Conservation (phyloP, 2,888 invertebrate species). For the Macrosoma leucophasiata region DNA sequence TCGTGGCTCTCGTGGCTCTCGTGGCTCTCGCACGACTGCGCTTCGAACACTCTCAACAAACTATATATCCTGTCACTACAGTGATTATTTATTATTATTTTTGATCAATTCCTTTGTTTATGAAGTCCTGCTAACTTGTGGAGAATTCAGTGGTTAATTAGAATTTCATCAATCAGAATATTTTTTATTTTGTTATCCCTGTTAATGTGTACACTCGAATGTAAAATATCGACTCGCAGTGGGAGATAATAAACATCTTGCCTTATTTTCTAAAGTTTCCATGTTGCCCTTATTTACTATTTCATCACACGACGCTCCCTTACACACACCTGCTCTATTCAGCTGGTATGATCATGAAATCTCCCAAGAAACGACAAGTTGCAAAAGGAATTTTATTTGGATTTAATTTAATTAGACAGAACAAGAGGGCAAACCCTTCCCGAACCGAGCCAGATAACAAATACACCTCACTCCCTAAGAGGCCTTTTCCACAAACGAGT, state of each 20-base stretch:
- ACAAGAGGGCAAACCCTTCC: conserved; percentile 49
- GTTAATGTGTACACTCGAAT: conserved; percentile 57
- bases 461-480: too few relatives aligned
- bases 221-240: conserved; percentile 62
- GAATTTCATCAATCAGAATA: conserved; percentile 69
- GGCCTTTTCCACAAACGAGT: too few relatives aligned
- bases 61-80: conserved; percentile 31
- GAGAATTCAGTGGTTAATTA: conserved; percentile 72
- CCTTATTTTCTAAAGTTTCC: conserved; percentile 66
- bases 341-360: too few relatives aligned
- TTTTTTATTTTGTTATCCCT: conserved; percentile 75
- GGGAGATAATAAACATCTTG: conserved; percentile 71
- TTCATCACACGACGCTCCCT: conserved; percentile 2
- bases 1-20: too few relatives aligned
- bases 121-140: conserved; percentile 70
- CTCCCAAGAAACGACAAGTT: conserved; percentile 26
- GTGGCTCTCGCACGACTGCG: too few relatives aligned
- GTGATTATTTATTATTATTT: conserved; percentile 47
- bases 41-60: too few relatives aligned
- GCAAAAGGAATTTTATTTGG: conserved; percentile 4
- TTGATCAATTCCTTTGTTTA: conserved; percentile 73
- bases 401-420: conserved; percentile 34
- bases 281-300: conserved; percentile 39
- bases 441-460: too few relatives aligned
- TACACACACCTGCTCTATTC: too few relatives aligned